Evolutionary conservation across 2,113 vertebrate genomes (phyloP).

Genomic region (Leptobrachium ailaonicum): DNA sequence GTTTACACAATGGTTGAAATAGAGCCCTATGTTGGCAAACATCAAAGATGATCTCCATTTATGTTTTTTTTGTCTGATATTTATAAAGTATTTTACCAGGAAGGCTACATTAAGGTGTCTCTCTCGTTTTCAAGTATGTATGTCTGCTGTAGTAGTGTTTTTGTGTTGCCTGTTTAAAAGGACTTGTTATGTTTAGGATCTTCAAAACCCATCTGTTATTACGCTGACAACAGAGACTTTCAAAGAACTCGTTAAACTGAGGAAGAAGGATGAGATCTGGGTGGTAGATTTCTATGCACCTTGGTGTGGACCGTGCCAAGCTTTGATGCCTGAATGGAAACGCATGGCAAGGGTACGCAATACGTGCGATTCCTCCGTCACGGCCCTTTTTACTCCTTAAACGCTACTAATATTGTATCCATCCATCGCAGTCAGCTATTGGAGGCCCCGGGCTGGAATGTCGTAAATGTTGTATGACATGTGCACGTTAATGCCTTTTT

Average conservation of each 20-base stretch:
- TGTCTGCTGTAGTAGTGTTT: no score
- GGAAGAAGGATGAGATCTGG: slow-evolving; percentile 79
- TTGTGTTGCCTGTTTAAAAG: no score
- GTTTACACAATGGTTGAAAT: no score
- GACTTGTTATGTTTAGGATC: slow-evolving; percentile 72
- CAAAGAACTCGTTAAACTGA: slow-evolving; percentile 72
- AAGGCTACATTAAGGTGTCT: no score
- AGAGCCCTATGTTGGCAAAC: no score
- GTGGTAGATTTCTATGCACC: slow-evolving; percentile 95
- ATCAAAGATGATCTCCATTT: no score
- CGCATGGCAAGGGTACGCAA: slow-evolving; percentile 88
- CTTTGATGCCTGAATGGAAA: slow-evolving; percentile 94
- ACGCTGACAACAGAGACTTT: slow-evolving; percentile 83
- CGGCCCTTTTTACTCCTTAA: not conserved
- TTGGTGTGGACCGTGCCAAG: slow-evolving; percentile 95
- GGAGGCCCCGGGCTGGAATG: no score
- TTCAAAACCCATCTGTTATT: slow-evolving; percentile 84
- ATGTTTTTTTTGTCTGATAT: no score
- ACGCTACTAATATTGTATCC: not conserved
- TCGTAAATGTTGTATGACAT: no score
- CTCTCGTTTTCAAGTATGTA: no score
- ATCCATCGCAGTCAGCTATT: not conserved
- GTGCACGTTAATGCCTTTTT: no score
- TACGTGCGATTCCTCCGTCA: not conserved
- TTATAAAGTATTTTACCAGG: no score